Evolutionary conservation across 2,888 invertebrate species (phyloP).

Genomic region (Drosophila formosana): DNA sequence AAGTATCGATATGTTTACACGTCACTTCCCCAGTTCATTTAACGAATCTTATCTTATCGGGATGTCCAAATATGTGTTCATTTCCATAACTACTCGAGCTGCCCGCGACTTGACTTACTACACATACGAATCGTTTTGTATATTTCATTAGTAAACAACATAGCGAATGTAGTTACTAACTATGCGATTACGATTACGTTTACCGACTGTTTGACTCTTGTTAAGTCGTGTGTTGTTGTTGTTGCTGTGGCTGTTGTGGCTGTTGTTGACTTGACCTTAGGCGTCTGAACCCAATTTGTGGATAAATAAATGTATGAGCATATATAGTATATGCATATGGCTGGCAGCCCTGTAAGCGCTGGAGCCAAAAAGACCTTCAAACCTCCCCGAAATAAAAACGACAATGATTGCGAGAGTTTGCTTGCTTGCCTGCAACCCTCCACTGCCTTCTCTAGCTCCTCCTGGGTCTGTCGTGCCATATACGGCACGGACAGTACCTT

Average conservation of each 20-base stretch:
- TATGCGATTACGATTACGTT: conserved; percentile 68
- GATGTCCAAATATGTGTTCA: conserved; percentile 6
- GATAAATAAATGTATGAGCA: conserved; percentile 39
- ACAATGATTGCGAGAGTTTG: conserved; percentile 66
- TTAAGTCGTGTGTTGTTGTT: conserved; percentile 35
- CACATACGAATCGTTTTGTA: conserved; percentile 54
- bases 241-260: neutral
- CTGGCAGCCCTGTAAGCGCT: conserved; percentile 3
- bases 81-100: conserved; percentile 29
- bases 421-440: conserved; percentile 11
- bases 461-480: conserved; percentile 18
- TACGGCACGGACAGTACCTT: conserved; percentile 50
- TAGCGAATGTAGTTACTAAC: conserved; percentile 72
- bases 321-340: conserved; percentile 33
- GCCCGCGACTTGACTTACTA: conserved; percentile 25
- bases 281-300: conserved; percentile 73
- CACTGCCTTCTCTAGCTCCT: neutral
- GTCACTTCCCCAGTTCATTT: neutral
- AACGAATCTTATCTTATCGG: conserved; percentile 35
- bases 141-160: conserved; percentile 74
- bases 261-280: conserved; percentile 70
- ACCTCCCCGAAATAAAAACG: conserved; percentile 54
- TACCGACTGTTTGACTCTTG: conserved; percentile 37
- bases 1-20: conserved; percentile 11
- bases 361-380: conserved; percentile 62